Percentiles rank a stretch among this genome's conserved stretches.
These are phyloP conservation scores for Apostichopus leukothele DNA, from an alignment of 53 echinoderm and acorn worm genomes.

Conservation along the genomic window DNA sequence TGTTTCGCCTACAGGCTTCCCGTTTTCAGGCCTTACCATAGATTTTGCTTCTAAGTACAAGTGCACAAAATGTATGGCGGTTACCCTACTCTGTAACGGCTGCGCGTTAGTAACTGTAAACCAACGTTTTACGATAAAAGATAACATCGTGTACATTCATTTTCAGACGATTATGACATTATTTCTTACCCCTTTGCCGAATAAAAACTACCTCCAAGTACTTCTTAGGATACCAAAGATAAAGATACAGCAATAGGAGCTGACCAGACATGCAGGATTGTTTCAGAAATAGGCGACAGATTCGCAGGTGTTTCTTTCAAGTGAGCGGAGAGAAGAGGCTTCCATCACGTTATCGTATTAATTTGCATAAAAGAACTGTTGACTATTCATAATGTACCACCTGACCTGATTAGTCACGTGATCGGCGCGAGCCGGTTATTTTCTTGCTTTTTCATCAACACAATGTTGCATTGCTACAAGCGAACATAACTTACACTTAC, in stretches of 20 bases:
- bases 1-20: no score
- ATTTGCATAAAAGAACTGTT: conserved; percentile 22
- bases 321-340: conserved; percentile 31
- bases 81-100: conserved; percentile 43
- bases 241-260: neutral
- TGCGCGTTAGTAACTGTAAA: conserved; percentile 42
- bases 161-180: neutral
- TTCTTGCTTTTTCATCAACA: neutral
- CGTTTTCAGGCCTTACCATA: neutral
- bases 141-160: neutral
- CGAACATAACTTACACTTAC: no score
- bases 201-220: neutral
- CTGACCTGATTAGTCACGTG: conserved; percentile 43
- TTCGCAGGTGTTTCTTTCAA: neutral
- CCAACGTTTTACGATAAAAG: neutral
- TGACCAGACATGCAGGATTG: neutral
- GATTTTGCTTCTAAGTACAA: neutral
- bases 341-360: conserved; percentile 16
- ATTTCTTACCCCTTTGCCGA: neutral
- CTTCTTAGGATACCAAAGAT: neutral
- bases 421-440: neutral
- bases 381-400: conserved; percentile 43
- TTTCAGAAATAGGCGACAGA: neutral
- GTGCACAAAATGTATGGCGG: neutral
- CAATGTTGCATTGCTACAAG: no score